phyloP scores from a whole-genome alignment of 64 coral and sea anemone species.

The Astreopora myriophthalma region DNA sequence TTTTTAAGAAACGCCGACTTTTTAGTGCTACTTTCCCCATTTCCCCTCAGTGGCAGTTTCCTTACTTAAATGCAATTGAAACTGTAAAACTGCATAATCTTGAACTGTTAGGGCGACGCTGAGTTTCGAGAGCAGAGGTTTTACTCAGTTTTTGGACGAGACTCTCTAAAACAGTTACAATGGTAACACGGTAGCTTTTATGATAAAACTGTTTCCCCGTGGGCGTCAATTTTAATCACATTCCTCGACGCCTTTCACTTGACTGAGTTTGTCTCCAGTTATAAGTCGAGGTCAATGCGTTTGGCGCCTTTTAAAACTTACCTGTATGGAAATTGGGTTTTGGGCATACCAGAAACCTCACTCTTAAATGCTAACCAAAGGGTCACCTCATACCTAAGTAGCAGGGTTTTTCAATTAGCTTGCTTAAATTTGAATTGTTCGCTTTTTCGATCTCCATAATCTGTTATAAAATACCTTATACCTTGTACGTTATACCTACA shows the following conservation, averaged over 20 bases:
- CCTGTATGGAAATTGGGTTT: background rate
- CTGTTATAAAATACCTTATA: background rate
- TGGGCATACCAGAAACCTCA: background rate
- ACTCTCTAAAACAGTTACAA: background rate
- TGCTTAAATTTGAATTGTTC: background rate
- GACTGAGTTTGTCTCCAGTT: background rate
- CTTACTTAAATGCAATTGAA: too few species aligned
- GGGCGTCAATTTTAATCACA: background rate
- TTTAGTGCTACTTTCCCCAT: background rate
- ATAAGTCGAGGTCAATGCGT: background rate
- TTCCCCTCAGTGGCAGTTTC: background rate
- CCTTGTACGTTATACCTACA: background rate
- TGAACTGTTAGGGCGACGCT: background rate
- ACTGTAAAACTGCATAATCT: too few species aligned
- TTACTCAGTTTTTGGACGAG: background rate
- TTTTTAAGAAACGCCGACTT: background rate
- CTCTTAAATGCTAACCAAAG: background rate
- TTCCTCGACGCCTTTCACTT: background rate
- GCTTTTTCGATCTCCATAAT: background rate
- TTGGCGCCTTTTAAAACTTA: background rate
- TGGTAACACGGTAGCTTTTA: background rate
- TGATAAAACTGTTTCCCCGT: background rate
- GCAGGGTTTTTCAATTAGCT: background rate
- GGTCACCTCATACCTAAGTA: background rate
- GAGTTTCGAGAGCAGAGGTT: background rate